These are phyloP conservation scores for Xestia xanthographa DNA, from an alignment of 2,888 invertebrate genomes.

Conservation along the genomic window DNA sequence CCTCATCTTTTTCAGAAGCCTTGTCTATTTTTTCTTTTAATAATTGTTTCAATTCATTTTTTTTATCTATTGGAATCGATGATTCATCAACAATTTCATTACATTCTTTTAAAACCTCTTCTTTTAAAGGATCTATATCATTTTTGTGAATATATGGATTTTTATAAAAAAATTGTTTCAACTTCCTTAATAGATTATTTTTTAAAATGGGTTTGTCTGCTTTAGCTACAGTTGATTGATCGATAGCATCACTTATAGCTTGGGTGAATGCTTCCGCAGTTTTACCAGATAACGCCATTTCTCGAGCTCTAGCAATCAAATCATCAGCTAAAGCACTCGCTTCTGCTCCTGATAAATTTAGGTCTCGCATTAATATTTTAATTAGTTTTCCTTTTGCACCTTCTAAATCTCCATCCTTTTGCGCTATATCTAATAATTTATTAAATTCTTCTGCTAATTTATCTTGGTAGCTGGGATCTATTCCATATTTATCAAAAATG, in stretches of 20 bases:
- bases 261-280: constrained; percentile 19
- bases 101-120: constrained; percentile 9
- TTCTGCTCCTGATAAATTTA: constrained; percentile 18
- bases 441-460: constrained; percentile 4
- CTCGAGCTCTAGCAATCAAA: constrained; percentile 18
- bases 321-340: constrained; percentile 13
- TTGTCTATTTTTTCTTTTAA: constrained; percentile 3
- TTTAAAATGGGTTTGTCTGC: constrained; percentile 21
- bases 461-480: constrained; percentile 5
- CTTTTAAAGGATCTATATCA: constrained; percentile 20
- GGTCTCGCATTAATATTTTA: constrained; percentile 15
- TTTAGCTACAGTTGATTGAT: constrained; percentile 22
- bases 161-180: constrained; percentile 15
- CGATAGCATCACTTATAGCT: constrained; percentile 29
- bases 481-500: constrained; percentile 2
- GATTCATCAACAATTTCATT: constrained; percentile 16
- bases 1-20: background rate
- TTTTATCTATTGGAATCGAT: background rate
- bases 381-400: constrained; percentile 4
- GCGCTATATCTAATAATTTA: background rate
- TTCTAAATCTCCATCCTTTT: constrained; percentile 6
- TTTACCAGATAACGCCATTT: constrained; percentile 2
- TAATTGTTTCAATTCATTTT: constrained; percentile 14
- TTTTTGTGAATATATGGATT: constrained; percentile 1
- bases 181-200: constrained; percentile 22